These are phyloP conservation scores for Carcina quercana DNA, from an alignment of 2,888 invertebrate genomes.

Conservation along the genomic window DNA sequence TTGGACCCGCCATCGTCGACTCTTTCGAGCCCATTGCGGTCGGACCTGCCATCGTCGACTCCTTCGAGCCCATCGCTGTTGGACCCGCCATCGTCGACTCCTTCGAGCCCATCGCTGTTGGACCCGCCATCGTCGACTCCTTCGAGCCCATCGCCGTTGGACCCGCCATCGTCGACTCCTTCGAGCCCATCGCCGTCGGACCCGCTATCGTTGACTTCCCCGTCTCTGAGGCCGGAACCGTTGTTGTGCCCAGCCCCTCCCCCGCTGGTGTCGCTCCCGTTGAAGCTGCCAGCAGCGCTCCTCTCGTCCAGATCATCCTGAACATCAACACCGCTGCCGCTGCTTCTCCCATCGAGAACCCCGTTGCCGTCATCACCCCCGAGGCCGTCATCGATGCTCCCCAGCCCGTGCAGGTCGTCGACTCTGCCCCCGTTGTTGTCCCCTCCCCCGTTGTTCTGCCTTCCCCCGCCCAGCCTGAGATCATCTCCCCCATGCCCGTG, in stretches of 20 bases:
- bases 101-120: too few relatives aligned
- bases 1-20: too few relatives aligned
- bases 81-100: too few relatives aligned
- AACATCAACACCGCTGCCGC: slow-evolving; percentile 21
- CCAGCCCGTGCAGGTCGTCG: slow-evolving; percentile 3
- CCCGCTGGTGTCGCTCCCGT: too few relatives aligned
- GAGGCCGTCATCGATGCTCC: slow-evolving; percentile 6
- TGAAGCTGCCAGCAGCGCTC: slow-evolving; percentile 3
- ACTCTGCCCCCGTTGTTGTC: slow-evolving; percentile 5
- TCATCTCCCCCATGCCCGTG: too few relatives aligned
- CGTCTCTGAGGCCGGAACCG: slow-evolving; percentile 7
- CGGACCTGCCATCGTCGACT: too few relatives aligned
- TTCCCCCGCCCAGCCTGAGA: not conserved
- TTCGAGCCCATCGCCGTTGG: too few relatives aligned
- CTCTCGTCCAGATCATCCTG: slow-evolving; percentile 31
- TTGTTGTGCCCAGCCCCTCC: slow-evolving; percentile 11
- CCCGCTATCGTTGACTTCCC: slow-evolving; percentile 7
- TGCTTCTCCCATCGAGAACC: not conserved
- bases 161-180: too few relatives aligned
- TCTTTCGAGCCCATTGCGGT: too few relatives aligned
- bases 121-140: too few relatives aligned
- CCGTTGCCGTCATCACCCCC: slow-evolving; percentile 7
- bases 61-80: too few relatives aligned
- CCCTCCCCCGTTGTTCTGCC: slow-evolving; percentile 1
- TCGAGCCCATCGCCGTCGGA: slow-evolving; percentile 10